A percentile compares a stretch with the other conserved stretches of the same genome.
These are phyloP conservation scores for Mya arenaria DNA, from an alignment of 1,140 invertebrate genomes.

Conservation along the genomic window DNA sequence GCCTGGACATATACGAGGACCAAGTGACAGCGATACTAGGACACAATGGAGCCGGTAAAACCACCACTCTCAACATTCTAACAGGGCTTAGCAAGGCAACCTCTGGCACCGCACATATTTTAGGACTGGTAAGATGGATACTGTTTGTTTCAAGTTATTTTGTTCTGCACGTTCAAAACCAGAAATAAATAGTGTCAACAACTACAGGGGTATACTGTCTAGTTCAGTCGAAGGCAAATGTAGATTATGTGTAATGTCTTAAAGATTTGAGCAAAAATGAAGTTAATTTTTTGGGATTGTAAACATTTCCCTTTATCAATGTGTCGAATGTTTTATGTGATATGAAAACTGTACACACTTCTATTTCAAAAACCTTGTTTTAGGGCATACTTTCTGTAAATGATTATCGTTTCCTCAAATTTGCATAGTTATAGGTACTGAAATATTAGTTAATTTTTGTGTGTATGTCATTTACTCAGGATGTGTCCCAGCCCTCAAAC, in stretches of 20 bases:
- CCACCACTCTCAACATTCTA: slow-evolving; percentile 81
- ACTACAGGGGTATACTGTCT: not conserved
- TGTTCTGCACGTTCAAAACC: too few species aligned
- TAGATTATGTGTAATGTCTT: not conserved
- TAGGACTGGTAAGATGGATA: slow-evolving; percentile 73
- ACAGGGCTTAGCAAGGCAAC: slow-evolving; percentile 80
- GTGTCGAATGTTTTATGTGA: too few species aligned
- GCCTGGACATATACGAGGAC: slow-evolving; percentile 87
- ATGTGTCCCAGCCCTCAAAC: slow-evolving; percentile 69
- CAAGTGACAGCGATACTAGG: slow-evolving; percentile 94
- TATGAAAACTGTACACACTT: too few species aligned
- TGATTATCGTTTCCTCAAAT: too few species aligned
- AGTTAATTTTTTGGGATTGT: not conserved
- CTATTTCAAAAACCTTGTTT: too few species aligned
- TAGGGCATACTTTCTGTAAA: too few species aligned
- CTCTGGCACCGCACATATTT: slow-evolving; percentile 75
- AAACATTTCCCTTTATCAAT: too few species aligned
- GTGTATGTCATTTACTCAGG: too few species aligned
- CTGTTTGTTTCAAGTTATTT: not conserved
- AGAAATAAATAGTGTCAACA: too few species aligned
- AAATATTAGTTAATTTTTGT: too few species aligned
- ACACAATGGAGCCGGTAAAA: slow-evolving; percentile 90
- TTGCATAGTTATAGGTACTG: too few species aligned
- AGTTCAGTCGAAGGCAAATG: not conserved
- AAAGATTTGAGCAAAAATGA: not conserved